Base-by-base conservation (phyloP, 2,113 vertebrate species). In the Myocastor coypus region DNA sequence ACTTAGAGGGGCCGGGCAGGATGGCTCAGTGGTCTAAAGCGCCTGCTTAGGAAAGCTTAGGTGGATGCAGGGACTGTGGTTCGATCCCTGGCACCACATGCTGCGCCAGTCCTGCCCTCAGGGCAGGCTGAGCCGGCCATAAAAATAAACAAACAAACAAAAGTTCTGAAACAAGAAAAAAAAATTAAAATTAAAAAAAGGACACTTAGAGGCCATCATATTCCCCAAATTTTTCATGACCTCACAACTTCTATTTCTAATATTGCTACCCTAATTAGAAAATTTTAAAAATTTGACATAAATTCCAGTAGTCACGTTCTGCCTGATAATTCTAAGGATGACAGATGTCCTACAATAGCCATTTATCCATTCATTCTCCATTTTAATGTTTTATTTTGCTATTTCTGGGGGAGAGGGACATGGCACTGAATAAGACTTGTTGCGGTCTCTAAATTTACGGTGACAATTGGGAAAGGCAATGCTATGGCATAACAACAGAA, bases 261-360 rank as follows among this genome's bases (percentile, higher is more conserved):
- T 4, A 30, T 11, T 26, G 1, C 86, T 87, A n/a, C 30, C 10
- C 30, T 81, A 28, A 86, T 37, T 73, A 71, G 93, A 42, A 0
- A 22, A 87, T 96, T 87, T n/a, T 1, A 8, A 83, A 85, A 87
- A 9, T 87, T 92, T 96, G 19, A 87, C 32, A 16, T 34, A 37
- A 83, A 88, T 20, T 78, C 30, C 75, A 37, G 0, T 9, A 61
- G 24, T 16, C 89, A 1, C 42, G 32, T 37, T 3, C 42, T 80
- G 50, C 8, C 34, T 83, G 14, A 7, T 81, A 87, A 61, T 66
- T 78, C 55, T 0, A 28, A 17, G 10, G 2, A 86, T 61, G 50
- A 24, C 50, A 46, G 0, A 11, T 87, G 87, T 83, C 24, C 28
- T 87, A 14, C 6, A 37, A 37, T 46, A 85, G 24, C 20, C 9